Conservation (phyloP, 2,797 vertebrate species). For the Phrynocephalus vlangalii region DNA sequence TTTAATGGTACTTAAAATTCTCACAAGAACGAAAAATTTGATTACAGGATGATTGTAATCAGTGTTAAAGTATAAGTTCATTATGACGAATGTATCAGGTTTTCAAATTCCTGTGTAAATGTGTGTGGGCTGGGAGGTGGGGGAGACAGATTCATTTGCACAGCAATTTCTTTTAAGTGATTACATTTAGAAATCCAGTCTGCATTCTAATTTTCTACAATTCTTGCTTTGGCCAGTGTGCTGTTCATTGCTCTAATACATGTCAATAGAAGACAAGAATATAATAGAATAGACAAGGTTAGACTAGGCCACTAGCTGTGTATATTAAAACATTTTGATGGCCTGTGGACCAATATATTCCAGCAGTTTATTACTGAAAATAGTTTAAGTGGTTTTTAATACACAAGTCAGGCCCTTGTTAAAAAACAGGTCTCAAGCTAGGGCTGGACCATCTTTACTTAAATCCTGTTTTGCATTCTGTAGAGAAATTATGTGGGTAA, state of each 20-base stretch:
- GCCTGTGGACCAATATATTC: neutral
- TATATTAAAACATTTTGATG: neutral
- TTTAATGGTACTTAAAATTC: slow-evolving; percentile 17
- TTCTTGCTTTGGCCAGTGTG: neutral
- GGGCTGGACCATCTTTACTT: neutral
- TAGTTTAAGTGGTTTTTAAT: neutral
- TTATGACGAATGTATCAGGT: slow-evolving; percentile 15
- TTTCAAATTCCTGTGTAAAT: neutral
- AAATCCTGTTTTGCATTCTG: neutral
- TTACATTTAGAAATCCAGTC: slow-evolving; percentile 11
- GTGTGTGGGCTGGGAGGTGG: neutral
- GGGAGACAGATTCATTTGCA: neutral
- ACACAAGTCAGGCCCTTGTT: neutral
- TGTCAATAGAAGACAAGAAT: neutral
- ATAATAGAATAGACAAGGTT: neutral
- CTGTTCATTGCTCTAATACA: neutral
- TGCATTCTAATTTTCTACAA: slow-evolving; percentile 11
- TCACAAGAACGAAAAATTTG: slow-evolving; percentile 13
- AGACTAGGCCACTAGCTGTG: neutral
- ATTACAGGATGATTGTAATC: slow-evolving; percentile 33
- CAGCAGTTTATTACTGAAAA: neutral
- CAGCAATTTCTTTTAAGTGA: slow-evolving; percentile 5
- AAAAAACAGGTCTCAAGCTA: neutral
- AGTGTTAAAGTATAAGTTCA: slow-evolving; percentile 10
- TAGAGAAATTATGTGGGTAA: neutral